Evolutionary conservation across 30 jellyfish, hydroid and myxozoan genomes (phyloP).

Genomic region (Hydractinia symbiolongicarpus): DNA sequence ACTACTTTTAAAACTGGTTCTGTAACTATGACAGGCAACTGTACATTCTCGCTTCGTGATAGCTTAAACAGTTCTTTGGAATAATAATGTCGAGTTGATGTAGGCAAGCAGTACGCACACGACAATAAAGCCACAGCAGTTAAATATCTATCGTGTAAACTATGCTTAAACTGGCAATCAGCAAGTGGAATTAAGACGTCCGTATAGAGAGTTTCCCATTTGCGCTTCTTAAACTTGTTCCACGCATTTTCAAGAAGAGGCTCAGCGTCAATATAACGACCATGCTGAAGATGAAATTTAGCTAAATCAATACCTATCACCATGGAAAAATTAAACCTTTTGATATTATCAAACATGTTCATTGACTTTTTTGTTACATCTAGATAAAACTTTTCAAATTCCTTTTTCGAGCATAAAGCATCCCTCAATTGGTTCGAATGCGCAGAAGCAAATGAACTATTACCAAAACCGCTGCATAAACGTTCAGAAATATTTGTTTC

Average conservation of each 20-base stretch:
- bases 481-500: slow-evolving; percentile 8
- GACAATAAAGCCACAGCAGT: slow-evolving; percentile 61
- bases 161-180: slow-evolving; percentile 37
- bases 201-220: slow-evolving; percentile 61
- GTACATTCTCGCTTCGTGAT: slow-evolving; percentile 15
- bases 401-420: slow-evolving; percentile 41
- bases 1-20: slow-evolving; percentile 59
- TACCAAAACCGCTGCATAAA: slow-evolving; percentile 23
- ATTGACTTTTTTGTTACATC: slow-evolving; percentile 34
- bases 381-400: slow-evolving; percentile 55
- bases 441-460: slow-evolving; percentile 14
- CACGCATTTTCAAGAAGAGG: slow-evolving; percentile 45
- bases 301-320: slow-evolving; percentile 63
- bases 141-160: slow-evolving; percentile 50
- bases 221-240: slow-evolving; percentile 36
- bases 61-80: slow-evolving; percentile 47
- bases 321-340: slow-evolving; percentile 52
- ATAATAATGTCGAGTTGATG: slow-evolving; percentile 42
- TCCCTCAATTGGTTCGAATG: slow-evolving; percentile 19
- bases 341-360: slow-evolving; percentile 25
- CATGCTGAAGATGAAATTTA: slow-evolving; percentile 47
- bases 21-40: slow-evolving; percentile 24
- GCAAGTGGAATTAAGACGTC: slow-evolving; percentile 84
- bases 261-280: slow-evolving; percentile 54
- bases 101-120: slow-evolving; percentile 49